These are phyloP conservation scores for Sthenelais limicola DNA, from an alignment of 2,888 invertebrate genomes.

Conservation along the genomic window DNA sequence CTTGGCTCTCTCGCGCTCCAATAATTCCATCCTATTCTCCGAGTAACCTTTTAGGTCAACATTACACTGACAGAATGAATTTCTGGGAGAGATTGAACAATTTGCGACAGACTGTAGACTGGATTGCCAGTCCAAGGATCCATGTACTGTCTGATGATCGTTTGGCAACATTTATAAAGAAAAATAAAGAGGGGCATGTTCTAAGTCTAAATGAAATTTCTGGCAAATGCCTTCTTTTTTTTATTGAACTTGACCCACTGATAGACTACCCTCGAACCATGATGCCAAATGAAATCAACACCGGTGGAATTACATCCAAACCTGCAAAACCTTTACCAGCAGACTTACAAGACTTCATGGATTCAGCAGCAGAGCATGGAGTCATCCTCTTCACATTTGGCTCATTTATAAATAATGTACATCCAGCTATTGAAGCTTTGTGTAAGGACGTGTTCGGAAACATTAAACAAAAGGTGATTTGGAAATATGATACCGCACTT, in stretches of 20 bases:
- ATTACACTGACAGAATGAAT: no score
- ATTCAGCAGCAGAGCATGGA: neutral
- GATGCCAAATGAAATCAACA: conserved; percentile 9
- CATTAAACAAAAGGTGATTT: neutral
- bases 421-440: neutral
- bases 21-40: no score
- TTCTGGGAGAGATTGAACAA: no score
- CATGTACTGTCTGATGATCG: no score
- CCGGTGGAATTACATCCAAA: conserved; percentile 20
- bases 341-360: neutral
- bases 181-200: no score
- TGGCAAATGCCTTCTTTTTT: conserved; percentile 1
- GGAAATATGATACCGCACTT: neutral
- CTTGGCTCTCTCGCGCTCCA: no score
- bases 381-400: conserved; percentile 28
- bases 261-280: neutral
- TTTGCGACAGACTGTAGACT: no score
- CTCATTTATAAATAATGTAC: neutral
- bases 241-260: neutral
- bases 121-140: no score
- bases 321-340: conserved; percentile 10
- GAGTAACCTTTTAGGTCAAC: no score
- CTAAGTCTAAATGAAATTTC: neutral
- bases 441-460: neutral
- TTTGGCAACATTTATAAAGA: no score